Evolutionary conservation across 2,113 vertebrate species (phyloP).

Genomic region (Malurus elegans): DNA sequence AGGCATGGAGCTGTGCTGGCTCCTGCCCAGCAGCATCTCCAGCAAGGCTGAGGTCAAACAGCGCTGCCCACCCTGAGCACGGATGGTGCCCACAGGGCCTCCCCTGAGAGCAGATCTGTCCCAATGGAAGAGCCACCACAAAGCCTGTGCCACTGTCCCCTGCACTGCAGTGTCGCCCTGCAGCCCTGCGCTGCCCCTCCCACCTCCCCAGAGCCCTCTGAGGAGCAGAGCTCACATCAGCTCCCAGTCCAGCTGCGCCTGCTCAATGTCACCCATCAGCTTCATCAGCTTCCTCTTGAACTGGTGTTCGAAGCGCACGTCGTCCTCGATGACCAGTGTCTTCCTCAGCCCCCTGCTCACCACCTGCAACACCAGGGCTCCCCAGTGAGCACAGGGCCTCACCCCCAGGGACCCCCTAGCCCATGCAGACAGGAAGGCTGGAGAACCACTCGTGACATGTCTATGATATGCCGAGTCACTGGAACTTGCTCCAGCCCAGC

Average conservation of each 20-base stretch:
- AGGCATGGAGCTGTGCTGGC: neutral
- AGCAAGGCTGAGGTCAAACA: neutral
- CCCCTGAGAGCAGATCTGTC: no score
- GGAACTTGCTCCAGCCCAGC: neutral
- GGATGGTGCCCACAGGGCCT: fast-evolving
- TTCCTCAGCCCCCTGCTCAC: slow-evolving; percentile 80
- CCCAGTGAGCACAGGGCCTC: neutral
- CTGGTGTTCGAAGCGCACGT: slow-evolving; percentile 92
- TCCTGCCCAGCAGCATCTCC: neutral
- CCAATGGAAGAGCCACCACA: neutral
- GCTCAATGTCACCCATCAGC: slow-evolving; percentile 85
- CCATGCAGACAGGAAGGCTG: neutral
- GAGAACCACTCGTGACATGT: neutral
- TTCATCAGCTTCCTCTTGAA: slow-evolving; percentile 86
- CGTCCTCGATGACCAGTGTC: slow-evolving; percentile 90
- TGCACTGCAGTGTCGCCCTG: neutral
- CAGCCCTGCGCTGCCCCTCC: neutral
- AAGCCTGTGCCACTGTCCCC: neutral
- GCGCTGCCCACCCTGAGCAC: neutral
- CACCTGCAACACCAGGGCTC: slow-evolving; percentile 72
- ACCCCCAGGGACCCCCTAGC: no score
- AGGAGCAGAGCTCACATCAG: slow-evolving; percentile 87
- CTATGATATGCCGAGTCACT: neutral
- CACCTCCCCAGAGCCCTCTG: neutral
- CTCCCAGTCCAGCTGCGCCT: slow-evolving; percentile 90